Percentiles rank a stretch among this genome's conserved stretches.
phyloP scores from a whole-genome alignment of 64 coral and sea anemone species.

The Pocillopora damicornis region DNA sequence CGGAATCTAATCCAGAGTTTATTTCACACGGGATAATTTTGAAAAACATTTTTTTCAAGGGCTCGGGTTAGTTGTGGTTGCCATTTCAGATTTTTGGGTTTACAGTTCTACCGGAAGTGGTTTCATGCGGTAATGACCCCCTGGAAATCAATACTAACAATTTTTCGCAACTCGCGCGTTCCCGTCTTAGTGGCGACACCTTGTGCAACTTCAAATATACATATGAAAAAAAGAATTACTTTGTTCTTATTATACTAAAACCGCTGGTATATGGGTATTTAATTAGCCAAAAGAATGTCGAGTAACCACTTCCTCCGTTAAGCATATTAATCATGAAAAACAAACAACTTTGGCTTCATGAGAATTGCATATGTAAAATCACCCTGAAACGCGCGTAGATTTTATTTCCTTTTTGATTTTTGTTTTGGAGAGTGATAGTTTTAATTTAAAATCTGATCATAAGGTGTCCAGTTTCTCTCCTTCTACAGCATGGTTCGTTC shows the following conservation, averaged over 20 bases:
- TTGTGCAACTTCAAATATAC: not conserved
- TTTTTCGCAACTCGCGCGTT: not conserved
- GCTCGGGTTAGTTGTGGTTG: constrained; percentile 10
- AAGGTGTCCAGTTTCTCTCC: constrained; percentile 16
- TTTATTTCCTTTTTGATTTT: not conserved
- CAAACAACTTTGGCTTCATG: not conserved
- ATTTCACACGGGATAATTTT: not conserved
- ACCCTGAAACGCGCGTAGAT: no score
- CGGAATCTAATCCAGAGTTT: not conserved
- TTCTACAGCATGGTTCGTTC: constrained; percentile 63
- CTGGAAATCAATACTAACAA: constrained; percentile 62
- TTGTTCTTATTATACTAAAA: not conserved
- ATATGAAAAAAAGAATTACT: not conserved
- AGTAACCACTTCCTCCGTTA: constrained; percentile 24
- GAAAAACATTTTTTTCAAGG: not conserved
- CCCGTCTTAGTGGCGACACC: not conserved
- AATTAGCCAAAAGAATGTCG: constrained; percentile 18
- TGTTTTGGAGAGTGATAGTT: not conserved
- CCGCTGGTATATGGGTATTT: not conserved
- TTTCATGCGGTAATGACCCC: constrained; percentile 60
- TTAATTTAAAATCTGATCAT: not conserved
- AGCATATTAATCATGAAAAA: not conserved
- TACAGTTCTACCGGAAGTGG: constrained; percentile 55
- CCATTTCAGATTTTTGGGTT: constrained; percentile 22
- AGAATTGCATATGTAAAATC: not conserved